Conservation (phyloP, 2,888 invertebrate genomes). For the Ferdinandea cuprea region DNA sequence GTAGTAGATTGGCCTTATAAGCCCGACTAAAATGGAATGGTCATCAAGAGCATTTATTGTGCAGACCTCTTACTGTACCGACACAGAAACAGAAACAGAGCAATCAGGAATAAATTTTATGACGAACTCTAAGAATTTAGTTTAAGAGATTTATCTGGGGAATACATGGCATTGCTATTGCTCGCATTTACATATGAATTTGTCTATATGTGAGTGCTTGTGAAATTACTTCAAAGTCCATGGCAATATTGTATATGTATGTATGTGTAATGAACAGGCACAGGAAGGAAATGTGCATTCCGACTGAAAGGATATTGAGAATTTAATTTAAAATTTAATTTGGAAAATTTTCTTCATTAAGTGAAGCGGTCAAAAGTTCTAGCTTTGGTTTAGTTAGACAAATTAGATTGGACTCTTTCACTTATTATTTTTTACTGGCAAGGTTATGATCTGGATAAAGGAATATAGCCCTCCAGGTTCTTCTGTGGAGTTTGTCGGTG, state of each 20-base stretch:
- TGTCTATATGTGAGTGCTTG: conserved; percentile 33
- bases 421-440: too few species aligned
- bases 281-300: conserved; percentile 6
- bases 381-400: too few species aligned
- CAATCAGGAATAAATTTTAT: conserved; percentile 55
- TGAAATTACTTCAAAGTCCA: conserved; percentile 45
- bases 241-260: too few species aligned
- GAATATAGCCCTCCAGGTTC: too few species aligned
- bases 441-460: too few species aligned
- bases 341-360: not conserved
- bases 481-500: too few species aligned
- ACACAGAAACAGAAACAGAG: conserved; percentile 15
- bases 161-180: conserved; percentile 26
- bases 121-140: conserved; percentile 32
- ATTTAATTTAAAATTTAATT: conserved; percentile 8
- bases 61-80: conserved; percentile 25
- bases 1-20: conserved; percentile 48
- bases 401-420: too few species aligned
- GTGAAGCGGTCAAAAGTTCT: too few species aligned
- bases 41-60: conserved; percentile 62
- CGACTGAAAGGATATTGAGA: not conserved
- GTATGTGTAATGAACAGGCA: not conserved
- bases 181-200: not conserved
- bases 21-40: conserved; percentile 41
- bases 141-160: conserved; percentile 56